A percentile compares a stretch with the other conserved stretches of the same genome.
Conservation (phyloP, 2,113 vertebrate species). For the Petrocephalus zakoni region DNA sequence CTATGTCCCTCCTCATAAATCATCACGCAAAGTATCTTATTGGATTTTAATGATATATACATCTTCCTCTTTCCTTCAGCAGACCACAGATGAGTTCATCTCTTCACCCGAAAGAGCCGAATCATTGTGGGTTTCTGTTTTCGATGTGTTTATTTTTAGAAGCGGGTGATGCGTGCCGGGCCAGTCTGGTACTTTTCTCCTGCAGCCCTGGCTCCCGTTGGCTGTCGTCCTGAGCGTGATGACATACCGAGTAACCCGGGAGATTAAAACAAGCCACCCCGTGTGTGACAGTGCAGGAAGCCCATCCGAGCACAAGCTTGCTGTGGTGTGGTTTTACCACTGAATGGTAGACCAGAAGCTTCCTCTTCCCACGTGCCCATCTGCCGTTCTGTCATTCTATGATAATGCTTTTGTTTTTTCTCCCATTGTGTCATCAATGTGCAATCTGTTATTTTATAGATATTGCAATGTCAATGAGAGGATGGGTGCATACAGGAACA, state of each 20-base stretch:
- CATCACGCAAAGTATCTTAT: background rate
- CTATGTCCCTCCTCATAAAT: background rate
- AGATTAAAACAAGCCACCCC: slow-evolving; percentile 18
- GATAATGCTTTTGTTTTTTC: background rate
- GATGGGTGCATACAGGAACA: background rate
- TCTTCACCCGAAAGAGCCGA: background rate
- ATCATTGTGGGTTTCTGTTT: slow-evolving; percentile 22
- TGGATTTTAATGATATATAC: slow-evolving; percentile 10
- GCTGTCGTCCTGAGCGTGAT: background rate
- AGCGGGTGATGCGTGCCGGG: slow-evolving; percentile 29
- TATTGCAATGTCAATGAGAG: background rate
- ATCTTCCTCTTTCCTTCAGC: background rate
- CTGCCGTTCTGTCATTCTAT: background rate
- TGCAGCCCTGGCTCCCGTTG: slow-evolving; percentile 4
- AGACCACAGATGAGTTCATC: slow-evolving; percentile 10
- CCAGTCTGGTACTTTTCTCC: slow-evolving; percentile 26
- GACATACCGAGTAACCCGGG: slow-evolving; percentile 38
- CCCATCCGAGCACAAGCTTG: slow-evolving; percentile 33
- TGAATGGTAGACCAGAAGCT: background rate
- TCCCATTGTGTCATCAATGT: background rate
- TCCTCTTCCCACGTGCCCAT: background rate
- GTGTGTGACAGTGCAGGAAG: slow-evolving; percentile 22
- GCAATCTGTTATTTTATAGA: background rate
- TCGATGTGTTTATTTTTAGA: slow-evolving; percentile 37
- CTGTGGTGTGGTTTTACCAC: slow-evolving; percentile 32